Evolutionary conservation across 1,140 invertebrate species (phyloP).

Genomic region (Probaryconus sp.): DNA sequence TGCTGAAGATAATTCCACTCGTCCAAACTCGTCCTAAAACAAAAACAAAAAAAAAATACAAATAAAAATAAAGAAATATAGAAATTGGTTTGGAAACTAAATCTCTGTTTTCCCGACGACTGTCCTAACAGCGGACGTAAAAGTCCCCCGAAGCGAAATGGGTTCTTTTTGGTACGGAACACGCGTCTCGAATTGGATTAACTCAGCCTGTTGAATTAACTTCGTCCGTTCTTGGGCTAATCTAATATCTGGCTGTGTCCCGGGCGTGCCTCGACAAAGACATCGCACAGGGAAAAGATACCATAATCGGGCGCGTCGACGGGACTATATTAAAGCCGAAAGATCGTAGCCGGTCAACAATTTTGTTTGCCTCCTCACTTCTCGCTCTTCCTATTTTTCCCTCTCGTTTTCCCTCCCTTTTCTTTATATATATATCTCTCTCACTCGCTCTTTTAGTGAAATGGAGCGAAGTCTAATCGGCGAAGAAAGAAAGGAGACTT

Average conservation of each 20-base stretch:
- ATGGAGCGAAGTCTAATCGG: conserved; percentile 26
- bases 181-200: conserved; percentile 56
- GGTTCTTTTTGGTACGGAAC: conserved; percentile 43
- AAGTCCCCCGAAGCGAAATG: conserved; percentile 12
- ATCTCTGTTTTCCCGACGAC: conserved; percentile 46
- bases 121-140: conserved; percentile 43
- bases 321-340: conserved; percentile 64
- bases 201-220: conserved; percentile 52
- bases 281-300: conserved; percentile 21
- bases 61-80: too few relatives aligned
- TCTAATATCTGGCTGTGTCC: conserved; percentile 45
- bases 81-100: conserved; percentile 41
- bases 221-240: conserved; percentile 43
- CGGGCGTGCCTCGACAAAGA: conserved; percentile 24
- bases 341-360: conserved; percentile 65
- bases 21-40: too few relatives aligned
- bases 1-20: too few relatives aligned
- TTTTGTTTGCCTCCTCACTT: conserved; percentile 65
- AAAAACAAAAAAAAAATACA: conserved; percentile 32
- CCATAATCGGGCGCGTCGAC: conserved; percentile 14
- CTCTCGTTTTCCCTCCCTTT: too few relatives aligned
- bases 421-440: too few relatives aligned
- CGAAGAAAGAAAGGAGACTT: conserved; percentile 4
- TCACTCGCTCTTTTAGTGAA: too few relatives aligned
- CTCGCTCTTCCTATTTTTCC: too few relatives aligned